Percentiles rank a stretch among this genome's conserved stretches.
Conservation (phyloP, 2,113 vertebrate genomes). For the Gobiocypris rarus region DNA sequence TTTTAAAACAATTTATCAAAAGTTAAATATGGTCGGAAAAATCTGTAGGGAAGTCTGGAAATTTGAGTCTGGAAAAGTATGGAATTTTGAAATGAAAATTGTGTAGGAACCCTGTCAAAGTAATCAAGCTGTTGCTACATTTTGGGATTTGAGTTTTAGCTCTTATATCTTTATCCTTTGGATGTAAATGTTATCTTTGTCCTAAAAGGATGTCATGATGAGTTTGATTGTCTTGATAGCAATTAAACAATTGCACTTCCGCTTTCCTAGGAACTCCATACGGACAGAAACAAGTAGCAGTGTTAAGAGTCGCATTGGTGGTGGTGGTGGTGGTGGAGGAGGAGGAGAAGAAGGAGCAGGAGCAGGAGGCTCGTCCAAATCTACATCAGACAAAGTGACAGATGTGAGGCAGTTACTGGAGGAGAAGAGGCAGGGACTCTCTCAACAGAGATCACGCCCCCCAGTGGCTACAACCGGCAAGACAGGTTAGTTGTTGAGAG, state of each 20-base stretch:
- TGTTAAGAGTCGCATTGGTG: slow-evolving; percentile 86
- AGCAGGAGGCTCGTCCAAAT: slow-evolving; percentile 68
- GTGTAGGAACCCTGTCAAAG: too few species aligned
- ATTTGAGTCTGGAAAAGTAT: too few species aligned
- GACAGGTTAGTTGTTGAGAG: slow-evolving; percentile 76
- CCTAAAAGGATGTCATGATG: neutral
- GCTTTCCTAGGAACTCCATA: slow-evolving; percentile 79
- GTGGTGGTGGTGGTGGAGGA: neutral
- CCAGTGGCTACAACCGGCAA: slow-evolving; percentile 71
- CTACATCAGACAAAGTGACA: slow-evolving; percentile 79
- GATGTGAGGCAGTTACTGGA: slow-evolving; percentile 92
- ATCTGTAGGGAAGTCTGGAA: too few species aligned
- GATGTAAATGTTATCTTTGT: neutral
- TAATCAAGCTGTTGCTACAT: neutral
- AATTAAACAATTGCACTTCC: neutral
- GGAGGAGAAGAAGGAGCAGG: slow-evolving; percentile 57
- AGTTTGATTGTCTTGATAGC: neutral
- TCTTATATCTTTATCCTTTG: neutral
- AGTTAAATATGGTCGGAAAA: too few species aligned
- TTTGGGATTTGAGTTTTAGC: neutral
- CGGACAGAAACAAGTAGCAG: slow-evolving; percentile 79
- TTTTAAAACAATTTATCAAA: too few species aligned
- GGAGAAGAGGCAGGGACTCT: slow-evolving; percentile 87
- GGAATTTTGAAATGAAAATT: too few species aligned
- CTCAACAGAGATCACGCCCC: slow-evolving; percentile 70